Base-by-base conservation (phyloP, 1,140 invertebrate genomes). In the Drosophila orosa region DNA sequence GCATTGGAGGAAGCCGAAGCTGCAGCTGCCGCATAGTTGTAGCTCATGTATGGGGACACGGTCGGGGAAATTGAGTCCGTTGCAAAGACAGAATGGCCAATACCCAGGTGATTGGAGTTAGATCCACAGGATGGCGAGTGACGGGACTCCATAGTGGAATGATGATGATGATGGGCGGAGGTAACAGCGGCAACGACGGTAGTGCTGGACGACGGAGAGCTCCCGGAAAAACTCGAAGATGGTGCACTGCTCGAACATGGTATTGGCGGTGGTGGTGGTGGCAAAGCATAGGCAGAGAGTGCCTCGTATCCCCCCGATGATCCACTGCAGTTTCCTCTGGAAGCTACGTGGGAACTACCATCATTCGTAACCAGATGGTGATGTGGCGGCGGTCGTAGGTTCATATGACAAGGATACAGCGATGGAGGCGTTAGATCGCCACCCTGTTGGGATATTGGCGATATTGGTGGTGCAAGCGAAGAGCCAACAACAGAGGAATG, bases 381-480 rank as follows among this genome's bases (percentile, higher is more conserved):
- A 3, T 78, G 50, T 10, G 79, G 63, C 3, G 80, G 75, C 3
- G 81, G 62, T 3, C 91, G 72, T 15, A 89, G 17, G 5, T 86
- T 76, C 83, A 92, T 91, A 44, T 92, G 91, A 33, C 91, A 92
- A 25, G 91, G 79, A 39, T 92, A 92, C 44, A 91, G 79, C 15
- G 91, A 82, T 1, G 91, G 80, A n/a, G 91, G 75, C 5, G 77
- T 90, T 10, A 92, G 39, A 54, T 92, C 90, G n/a, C 89, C 86
- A 13, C 90, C 73, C n/a, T 90, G 91, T 19, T 91, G 90, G 3
- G 69, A 52, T 47, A 90, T 71, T 17, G 90, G 79, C 19, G 91
- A 90, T 12, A 54, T 54, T 35, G 78, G 65, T 19, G 91, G 67
- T 9, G 87, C 78, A 45, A 91, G 45, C 2, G 85, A 25, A 13